A percentile compares a stretch with the other conserved stretches of the same genome.
Evolutionary conservation across 2,888 invertebrate species (phyloP).

Genomic region (Podotricha telesiphe): DNA sequence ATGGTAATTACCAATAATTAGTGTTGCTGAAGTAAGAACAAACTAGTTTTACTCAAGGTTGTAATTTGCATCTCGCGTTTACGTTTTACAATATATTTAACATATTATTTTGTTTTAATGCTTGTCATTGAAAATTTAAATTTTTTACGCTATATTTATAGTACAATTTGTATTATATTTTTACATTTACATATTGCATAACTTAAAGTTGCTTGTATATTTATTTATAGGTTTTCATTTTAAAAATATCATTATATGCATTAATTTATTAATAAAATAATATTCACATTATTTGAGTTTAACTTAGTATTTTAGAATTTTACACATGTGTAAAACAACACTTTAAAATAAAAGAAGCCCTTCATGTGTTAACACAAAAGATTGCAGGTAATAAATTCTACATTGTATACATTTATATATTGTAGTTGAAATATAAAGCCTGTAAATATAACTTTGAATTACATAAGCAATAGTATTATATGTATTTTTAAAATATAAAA

Average conservation of each 20-base stretch:
- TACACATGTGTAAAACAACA: neutral
- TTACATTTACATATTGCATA: neutral
- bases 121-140: conserved; percentile 22
- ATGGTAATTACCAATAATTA: conserved; percentile 43
- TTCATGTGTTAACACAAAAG: neutral
- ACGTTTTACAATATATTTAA: conserved; percentile 8
- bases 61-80: conserved; percentile 22
- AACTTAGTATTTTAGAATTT: neutral
- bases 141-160: neutral
- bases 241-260: neutral
- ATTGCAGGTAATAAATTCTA: conserved; percentile 11
- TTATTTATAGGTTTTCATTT: neutral
- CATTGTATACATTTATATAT: neutral
- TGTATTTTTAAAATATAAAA: too few species aligned
- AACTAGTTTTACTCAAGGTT: conserved; percentile 47
- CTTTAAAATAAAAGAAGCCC: conserved; percentile 19
- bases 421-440: neutral
- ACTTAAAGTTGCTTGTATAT: too few species aligned
- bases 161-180: neutral
- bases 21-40: conserved; percentile 31
- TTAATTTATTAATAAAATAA: neutral
- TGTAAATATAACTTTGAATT: neutral
- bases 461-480: neutral
- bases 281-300: neutral
- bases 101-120: conserved; percentile 12